These are phyloP conservation scores for Drosophila murphyi DNA, from an alignment of 1,140 invertebrate genomes.

Conservation along the genomic window DNA sequence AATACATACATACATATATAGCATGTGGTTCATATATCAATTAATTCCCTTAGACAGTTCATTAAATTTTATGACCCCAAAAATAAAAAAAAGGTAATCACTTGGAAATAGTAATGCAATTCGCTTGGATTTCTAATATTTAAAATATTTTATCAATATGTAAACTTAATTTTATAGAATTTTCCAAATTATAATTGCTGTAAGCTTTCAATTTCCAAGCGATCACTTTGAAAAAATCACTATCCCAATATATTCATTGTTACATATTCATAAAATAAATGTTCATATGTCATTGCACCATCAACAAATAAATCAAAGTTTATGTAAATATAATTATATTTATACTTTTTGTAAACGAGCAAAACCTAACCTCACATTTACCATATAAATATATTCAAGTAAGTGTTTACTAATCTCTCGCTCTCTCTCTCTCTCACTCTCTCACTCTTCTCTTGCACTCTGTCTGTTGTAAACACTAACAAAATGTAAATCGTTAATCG, in stretches of 20 bases:
- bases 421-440: conserved; percentile 30
- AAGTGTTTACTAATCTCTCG: conserved; percentile 42
- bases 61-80: conserved; percentile 22
- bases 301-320: conserved; percentile 38
- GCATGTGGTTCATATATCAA: conserved; percentile 69
- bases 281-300: conserved; percentile 69
- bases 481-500: conserved; percentile 3
- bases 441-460: conserved; percentile 13
- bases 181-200: no score
- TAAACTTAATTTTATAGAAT: no score
- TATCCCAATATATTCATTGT: conserved; percentile 61
- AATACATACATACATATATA: conserved; percentile 61
- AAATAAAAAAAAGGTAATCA: background rate
- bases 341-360: conserved; percentile 33
- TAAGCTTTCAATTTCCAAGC: background rate
- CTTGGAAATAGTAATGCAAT: background rate
- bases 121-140: no score
- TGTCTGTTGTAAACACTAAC: conserved; percentile 41
- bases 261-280: conserved; percentile 69
- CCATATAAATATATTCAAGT: conserved; percentile 5
- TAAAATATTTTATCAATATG: no score
- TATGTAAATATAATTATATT: conserved; percentile 62
- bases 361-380: conserved; percentile 53
- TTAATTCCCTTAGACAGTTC: conserved; percentile 39
- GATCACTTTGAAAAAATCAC: conserved; percentile 8